phyloP scores from a whole-genome alignment of 2,888 invertebrate genomes.

The Seira musarum region DNA sequence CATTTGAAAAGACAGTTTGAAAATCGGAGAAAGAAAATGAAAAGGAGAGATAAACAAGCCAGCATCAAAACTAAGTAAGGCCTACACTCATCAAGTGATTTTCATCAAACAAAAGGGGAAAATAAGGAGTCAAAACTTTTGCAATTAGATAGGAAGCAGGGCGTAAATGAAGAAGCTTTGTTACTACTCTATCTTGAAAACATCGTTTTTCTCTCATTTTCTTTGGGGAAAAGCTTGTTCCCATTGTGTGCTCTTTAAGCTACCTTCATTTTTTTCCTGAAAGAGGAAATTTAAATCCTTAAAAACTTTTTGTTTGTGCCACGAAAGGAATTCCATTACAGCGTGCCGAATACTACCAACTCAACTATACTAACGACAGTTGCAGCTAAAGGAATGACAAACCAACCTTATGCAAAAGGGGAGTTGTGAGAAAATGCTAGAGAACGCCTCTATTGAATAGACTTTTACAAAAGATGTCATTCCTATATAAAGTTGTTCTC shows the following conservation, averaged over 20 bases:
- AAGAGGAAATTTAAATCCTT: conserved; percentile 29
- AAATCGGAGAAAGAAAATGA: neutral
- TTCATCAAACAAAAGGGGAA: conserved; percentile 30
- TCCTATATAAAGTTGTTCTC: too few relatives aligned
- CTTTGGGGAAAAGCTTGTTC: neutral
- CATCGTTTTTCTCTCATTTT: conserved; percentile 16
- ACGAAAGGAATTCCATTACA: conserved; percentile 30
- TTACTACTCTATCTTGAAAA: conserved; percentile 19
- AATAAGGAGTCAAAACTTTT: conserved; percentile 35
- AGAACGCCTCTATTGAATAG: too few relatives aligned
- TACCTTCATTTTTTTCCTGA: conserved; percentile 28
- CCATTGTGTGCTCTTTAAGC: too few relatives aligned
- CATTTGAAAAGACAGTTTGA: neutral
- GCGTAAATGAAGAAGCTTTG: conserved; percentile 42
- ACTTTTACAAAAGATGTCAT: too few relatives aligned
- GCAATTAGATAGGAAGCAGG: conserved; percentile 46
- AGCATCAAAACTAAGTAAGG: conserved; percentile 29
- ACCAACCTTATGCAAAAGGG: too few relatives aligned
- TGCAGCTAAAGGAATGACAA: too few relatives aligned
- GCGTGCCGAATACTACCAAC: neutral
- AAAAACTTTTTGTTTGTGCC: conserved; percentile 9
- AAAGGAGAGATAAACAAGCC: conserved; percentile 22
- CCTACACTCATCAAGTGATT: conserved; percentile 23
- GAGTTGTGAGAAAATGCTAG: too few relatives aligned
- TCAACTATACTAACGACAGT: neutral